Base-by-base conservation (phyloP, 2,797 vertebrate species). In the Eulemur albifrons region DNA sequence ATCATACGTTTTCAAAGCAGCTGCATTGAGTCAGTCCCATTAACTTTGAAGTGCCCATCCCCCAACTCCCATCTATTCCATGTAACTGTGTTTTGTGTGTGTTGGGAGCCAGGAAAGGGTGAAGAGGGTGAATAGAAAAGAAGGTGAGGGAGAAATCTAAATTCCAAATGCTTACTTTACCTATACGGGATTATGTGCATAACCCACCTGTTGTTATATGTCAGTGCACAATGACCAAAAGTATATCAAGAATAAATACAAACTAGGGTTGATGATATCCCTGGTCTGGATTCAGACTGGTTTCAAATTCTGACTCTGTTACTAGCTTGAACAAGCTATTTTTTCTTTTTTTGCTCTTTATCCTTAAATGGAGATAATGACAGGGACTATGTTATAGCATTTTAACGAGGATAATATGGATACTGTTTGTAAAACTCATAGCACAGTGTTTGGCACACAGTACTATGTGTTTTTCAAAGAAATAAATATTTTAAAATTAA, bases 401-500 rank as follows among this genome's bases (percentile, higher is more conserved):
- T 75, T 63, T 52, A 17, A 3, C 23, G 17, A 40, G 0, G 5
- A 61, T 32, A 73, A 73, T 88, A 61, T 81, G 11, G 57, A 7
- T 63, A 59, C 59, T 35, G 2, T 52, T 80, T 85, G 11, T 18
- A 40, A 91, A 48, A 4, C 21, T 88, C 23, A 50, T 43, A 65
- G 63, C 35, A 63, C 10, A 70, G 7, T 57, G 14, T 63, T 86
- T 69, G 9, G 8, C 12, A 76, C 15, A n/a, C 57, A 43, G 20
- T 57, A 25, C 1, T 14, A 30, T 23, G 4, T 23, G 35, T 70
- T 35, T 43, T 6, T 38, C 52, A 88, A 93, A 84, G n/a, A 63
- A 84, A 59, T 50, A 90, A 13, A 38, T 65, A 79, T 52, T 61
- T 88, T 11, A 73, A 90, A 82, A 18, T 40, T 40, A 79, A 69